phyloP scores from a whole-genome alignment of 2,797 vertebrate species.

The Parauchenoglanis ngamensis region DNA sequence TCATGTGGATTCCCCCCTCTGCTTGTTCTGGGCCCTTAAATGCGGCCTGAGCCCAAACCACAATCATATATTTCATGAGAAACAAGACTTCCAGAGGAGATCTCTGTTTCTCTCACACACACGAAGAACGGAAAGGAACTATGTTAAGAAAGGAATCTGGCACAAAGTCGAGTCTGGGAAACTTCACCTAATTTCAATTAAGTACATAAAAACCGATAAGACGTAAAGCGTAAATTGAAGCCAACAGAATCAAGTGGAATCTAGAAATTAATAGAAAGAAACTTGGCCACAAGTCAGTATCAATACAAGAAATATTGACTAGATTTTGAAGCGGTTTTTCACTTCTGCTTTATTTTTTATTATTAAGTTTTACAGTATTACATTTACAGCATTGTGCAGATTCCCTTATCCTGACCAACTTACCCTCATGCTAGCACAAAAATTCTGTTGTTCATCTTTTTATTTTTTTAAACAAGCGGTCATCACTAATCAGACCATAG shows the following conservation, averaged over 20 bases:
- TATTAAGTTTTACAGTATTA: not conserved
- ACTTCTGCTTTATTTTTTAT: not conserved
- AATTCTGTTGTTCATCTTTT: not conserved
- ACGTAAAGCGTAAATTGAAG: not conserved
- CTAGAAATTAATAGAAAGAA: not conserved
- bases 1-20: conserved; percentile 61
- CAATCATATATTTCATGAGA: conserved; percentile 66
- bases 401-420: not conserved
- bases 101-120: conserved; percentile 14
- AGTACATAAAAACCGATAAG: not conserved
- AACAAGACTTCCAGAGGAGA: conserved; percentile 49
- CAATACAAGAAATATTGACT: not conserved
- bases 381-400: not conserved
- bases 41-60: conserved; percentile 62
- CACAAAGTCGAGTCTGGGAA: not conserved
- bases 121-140: conserved; percentile 16
- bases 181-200: not conserved
- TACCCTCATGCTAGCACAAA: not conserved
- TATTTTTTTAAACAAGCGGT: not conserved
- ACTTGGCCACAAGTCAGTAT: not conserved
- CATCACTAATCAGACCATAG: not conserved
- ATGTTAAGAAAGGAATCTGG: conserved; percentile 23
- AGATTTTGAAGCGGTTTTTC: not conserved
- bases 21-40: conserved; percentile 55
- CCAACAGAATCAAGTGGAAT: not conserved